Base-by-base conservation (phyloP, 2,113 vertebrate species). In the Acanthisitta chloris region DNA sequence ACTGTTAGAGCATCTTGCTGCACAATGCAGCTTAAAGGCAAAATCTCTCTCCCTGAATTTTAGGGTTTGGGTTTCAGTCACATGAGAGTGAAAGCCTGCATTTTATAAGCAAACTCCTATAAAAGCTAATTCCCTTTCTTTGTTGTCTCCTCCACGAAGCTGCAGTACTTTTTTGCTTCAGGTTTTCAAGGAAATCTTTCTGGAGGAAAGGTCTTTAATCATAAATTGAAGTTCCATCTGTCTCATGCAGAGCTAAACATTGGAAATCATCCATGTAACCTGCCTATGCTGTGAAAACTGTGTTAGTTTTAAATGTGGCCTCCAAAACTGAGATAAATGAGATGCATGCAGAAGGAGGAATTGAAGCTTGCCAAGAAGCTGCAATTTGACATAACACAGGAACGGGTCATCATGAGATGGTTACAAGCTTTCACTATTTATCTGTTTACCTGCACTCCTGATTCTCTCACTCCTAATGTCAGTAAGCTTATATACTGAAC, bases 331-430 rank as follows among this genome's bases (percentile, higher is more conserved):
- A 89, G 20, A 52, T 69, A 64, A 81, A 72, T 40, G 28, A 89
- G 57, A 64, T 40, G 6, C 9, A 55, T 2, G 0, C 31, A 91
- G 49, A 77, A 82, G 26, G 25, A 65, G 33, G 34, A 88, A 77
- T 9, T 1, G 0, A 9, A 90, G 10, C 46, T 81, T 89, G 42
- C 21, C n/a, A 76, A 36, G 45, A 72, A 67, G 11, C 72, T 82
- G 45, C 8, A 52, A 14, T 66, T 55, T 38, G 29, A 62, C 21
- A n/a, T n/a, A 70, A 19, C 21, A 33, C 29, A 58, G 72, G 25
- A 90, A 62, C 6, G 82, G 14, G 20, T 12, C 16, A 40, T 49
- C 0, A 0, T 21, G 24, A 62, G 31, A 72, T 6, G n/a, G 28
- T 42, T 33, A 21, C 69, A 92, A 38, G 8, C 55, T 73, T 66